These are phyloP conservation scores for Lophochroa leadbeateri DNA, from an alignment of 2,113 vertebrate genomes.

Conservation along the genomic window DNA sequence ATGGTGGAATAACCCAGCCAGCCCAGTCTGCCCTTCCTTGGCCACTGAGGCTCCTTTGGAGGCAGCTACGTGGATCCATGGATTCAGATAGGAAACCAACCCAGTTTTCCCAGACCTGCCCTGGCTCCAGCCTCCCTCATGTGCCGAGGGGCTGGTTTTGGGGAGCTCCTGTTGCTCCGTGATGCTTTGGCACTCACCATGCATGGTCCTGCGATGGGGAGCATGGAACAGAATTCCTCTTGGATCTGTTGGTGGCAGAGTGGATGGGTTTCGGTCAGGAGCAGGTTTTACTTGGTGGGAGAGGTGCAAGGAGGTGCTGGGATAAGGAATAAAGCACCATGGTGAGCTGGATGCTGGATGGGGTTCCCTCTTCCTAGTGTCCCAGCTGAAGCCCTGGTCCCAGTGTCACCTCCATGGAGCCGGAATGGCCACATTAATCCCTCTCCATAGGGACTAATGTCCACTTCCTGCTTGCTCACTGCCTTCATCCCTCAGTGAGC, in stretches of 20 bases:
- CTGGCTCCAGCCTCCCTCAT: fast-evolving
- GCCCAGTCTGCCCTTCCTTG: fast-evolving
- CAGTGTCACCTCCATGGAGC: neutral
- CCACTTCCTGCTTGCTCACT: neutral
- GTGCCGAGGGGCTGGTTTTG: fast-evolving
- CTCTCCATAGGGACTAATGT: neutral
- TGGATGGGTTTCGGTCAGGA: fast-evolving
- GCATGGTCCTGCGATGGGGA: fast-evolving
- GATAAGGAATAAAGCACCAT: neutral
- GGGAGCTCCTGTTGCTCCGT: neutral
- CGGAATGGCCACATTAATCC: neutral
- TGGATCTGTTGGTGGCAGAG: neutral
- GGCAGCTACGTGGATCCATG: fast-evolving
- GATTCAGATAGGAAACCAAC: fast-evolving
- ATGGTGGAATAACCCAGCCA: fast-evolving
- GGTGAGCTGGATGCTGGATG: neutral
- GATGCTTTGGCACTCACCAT: neutral
- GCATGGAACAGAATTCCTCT: neutral
- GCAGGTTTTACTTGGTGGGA: neutral
- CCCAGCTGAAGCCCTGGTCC: fast-evolving
- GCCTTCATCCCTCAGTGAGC: neutral
- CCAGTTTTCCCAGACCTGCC: neutral
- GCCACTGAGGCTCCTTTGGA: fast-evolving
- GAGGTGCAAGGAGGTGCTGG: neutral
- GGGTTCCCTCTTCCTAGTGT: neutral